Base-by-base conservation (phyloP, 2,113 vertebrate species). In the Brachypodius melanocephalos region DNA sequence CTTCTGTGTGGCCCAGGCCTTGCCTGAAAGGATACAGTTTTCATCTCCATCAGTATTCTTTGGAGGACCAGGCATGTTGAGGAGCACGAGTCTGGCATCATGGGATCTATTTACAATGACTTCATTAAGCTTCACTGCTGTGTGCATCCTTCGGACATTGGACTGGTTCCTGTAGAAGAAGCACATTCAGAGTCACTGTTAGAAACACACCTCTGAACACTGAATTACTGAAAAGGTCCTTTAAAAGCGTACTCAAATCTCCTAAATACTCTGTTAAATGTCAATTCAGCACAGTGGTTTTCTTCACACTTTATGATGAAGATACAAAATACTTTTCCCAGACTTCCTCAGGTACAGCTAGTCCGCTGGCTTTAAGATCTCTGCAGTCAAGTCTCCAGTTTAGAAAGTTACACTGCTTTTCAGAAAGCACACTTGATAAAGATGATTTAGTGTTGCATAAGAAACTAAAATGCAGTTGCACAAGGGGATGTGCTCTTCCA, bases 41-140 rank as follows among this genome's bases (percentile, higher is more conserved):
- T 99, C 99, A 76, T 99, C 99, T 32, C 99, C 99, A 14, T 99
- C 99, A 5, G 98, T 97, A 88, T 99, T 99, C 84, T 99, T 99
- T 17, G 99, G 99, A n/a, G 99, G 99, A 21, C 99, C 99, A 2
- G 99, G 99, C 99, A 99, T 99, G 98, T 99, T 99, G 88, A 99
- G 98, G 38, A 99, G 98, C 89, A 99, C 99, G 66, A 99, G 97
- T 89, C 98, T 98, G 87, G 99, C 99, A n/a, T 99, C 99, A 4
- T 99, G 99, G 68, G 99, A 99, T 77, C 98, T 98, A 87, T 99
- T 99, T 83, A 99, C 99, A 62, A 99, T 99, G 14, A 99, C 99
- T 97, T 99, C 99, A 15, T 99, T 99, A 22, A 99, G 98, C 94
- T 99, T 99, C 81, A 99, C 99, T 8, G 99, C 99, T 4, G 99